phyloP scores from a whole-genome alignment of 2,797 vertebrate species.

The Lagocephalus sceleratus region DNA sequence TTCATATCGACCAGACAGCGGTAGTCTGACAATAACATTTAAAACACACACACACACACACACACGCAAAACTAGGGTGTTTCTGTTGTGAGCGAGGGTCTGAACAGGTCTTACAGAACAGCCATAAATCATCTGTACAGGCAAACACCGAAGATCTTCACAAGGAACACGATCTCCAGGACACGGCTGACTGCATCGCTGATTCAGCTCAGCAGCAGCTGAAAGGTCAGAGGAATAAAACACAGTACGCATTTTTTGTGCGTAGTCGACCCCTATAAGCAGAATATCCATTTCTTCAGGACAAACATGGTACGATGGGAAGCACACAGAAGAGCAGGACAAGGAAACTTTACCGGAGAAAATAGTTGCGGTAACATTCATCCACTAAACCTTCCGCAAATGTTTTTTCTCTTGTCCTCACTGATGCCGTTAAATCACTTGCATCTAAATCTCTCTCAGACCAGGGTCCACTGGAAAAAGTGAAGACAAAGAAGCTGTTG shows the following conservation, averaged over 20 bases:
- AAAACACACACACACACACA: neutral
- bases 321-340: constrained; percentile 26
- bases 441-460: too few relatives aligned
- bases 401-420: neutral
- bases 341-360: constrained; percentile 26
- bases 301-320: constrained; percentile 27
- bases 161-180: constrained; percentile 28
- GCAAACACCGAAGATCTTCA: constrained; percentile 27
- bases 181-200: constrained; percentile 12
- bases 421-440: neutral
- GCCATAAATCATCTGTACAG: constrained; percentile 18
- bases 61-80: neutral
- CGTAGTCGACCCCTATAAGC: neutral
- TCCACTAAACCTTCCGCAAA: too few relatives aligned
- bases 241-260: neutral
- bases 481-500: too few relatives aligned
- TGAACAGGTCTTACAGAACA: constrained; percentile 25
- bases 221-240: constrained; percentile 29
- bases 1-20: constrained; percentile 36
- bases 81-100: neutral
- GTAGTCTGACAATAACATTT: constrained; percentile 18
- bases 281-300: constrained; percentile 41
- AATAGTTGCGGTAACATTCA: constrained; percentile 23
- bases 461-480: too few relatives aligned
- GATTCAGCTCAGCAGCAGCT: constrained; percentile 21